phyloP scores from a whole-genome alignment of 2,113 vertebrate species.

The Laticauda colubrina region DNA sequence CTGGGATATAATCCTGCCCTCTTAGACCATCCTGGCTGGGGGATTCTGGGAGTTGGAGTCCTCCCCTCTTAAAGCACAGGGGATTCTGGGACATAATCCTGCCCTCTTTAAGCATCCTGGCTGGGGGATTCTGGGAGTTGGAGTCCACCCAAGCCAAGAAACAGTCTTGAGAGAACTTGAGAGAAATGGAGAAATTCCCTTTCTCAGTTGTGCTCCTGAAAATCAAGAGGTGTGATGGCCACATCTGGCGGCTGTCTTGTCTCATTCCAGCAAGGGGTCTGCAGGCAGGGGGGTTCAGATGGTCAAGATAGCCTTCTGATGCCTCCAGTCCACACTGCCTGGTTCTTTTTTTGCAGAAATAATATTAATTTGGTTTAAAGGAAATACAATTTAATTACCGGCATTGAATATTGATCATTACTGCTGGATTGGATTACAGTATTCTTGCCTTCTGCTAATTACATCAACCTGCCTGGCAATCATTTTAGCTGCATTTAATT shows the following conservation, averaged over 20 bases:
- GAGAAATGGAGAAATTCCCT: neutral
- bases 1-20: no score
- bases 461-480: neutral
- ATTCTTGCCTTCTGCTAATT: neutral
- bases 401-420: neutral
- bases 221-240: neutral
- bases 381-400: neutral
- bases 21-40: no score
- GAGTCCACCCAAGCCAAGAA: neutral
- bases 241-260: no score
- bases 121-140: neutral
- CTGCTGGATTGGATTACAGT: neutral
- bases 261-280: neutral
- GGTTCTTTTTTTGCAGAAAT: neutral
- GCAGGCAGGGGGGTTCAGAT: neutral
- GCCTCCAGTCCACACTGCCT: neutral
- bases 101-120: accelerated
- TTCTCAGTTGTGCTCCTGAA: neutral
- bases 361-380: neutral
- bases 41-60: no score
- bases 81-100: neutral
- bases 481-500: neutral
- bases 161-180: neutral
- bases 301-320: neutral
- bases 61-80: no score